Conservation (phyloP, 2,113 vertebrate genomes). For the Anguilla japonica region DNA sequence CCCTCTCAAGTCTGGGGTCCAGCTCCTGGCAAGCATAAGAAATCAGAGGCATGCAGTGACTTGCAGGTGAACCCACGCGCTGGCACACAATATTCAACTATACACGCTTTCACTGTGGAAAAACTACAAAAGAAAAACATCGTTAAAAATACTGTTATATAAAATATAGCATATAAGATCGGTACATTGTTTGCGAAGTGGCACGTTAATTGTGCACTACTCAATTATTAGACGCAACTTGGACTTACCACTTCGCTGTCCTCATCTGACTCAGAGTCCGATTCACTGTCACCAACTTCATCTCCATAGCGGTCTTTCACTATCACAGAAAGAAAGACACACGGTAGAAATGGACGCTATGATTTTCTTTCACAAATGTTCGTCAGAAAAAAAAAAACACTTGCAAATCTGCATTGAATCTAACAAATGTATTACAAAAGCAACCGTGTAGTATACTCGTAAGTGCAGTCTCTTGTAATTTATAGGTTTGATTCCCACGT, state of each 20-base stretch:
- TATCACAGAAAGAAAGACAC: slow-evolving; percentile 42
- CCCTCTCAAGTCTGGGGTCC: slow-evolving; percentile 75
- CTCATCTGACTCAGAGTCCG: slow-evolving; percentile 76
- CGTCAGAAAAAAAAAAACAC: no score
- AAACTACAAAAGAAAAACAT: neutral
- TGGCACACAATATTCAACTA: neutral
- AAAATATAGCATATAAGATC: no score
- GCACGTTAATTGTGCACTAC: no score
- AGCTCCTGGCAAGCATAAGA: slow-evolving; percentile 65
- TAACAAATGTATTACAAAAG: no score
- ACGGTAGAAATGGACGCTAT: neutral
- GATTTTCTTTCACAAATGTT: no score
- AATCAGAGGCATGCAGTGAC: neutral
- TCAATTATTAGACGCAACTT: no score
- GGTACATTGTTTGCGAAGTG: no score
- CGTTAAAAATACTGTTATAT: neutral
- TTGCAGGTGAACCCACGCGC: neutral
- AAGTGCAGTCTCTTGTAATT: neutral
- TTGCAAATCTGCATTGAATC: no score
- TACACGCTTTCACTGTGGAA: neutral
- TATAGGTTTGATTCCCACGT: no score
- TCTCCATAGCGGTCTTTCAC: slow-evolving; percentile 85
- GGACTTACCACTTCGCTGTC: slow-evolving; percentile 73
- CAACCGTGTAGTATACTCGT: neutral
- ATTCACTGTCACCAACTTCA: slow-evolving; percentile 49